Conservation (phyloP, 2,113 vertebrate genomes). For the Oriolus oriolus region DNA sequence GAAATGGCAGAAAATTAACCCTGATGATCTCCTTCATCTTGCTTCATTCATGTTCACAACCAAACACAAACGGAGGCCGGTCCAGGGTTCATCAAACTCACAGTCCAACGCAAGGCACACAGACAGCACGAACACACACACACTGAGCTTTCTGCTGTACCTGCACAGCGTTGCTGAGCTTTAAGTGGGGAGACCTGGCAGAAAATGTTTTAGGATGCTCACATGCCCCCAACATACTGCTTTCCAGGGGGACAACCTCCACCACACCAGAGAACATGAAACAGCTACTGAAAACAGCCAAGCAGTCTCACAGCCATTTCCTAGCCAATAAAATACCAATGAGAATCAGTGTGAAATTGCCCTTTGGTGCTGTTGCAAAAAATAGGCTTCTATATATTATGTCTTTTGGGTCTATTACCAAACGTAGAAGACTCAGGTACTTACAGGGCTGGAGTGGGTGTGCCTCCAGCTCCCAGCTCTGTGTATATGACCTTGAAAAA, state of each 20-base stretch:
- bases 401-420: neutral
- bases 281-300: neutral
- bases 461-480: neutral
- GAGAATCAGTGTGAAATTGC: neutral
- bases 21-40: neutral
- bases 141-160: neutral
- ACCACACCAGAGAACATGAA: neutral
- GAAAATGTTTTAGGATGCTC: neutral
- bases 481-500: neutral
- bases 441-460: neutral
- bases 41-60: neutral
- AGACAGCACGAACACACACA: neutral
- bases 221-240: neutral
- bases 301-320: neutral
- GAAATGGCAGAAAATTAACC: neutral
- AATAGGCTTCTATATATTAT: neutral
- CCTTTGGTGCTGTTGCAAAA: neutral
- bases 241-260: neutral
- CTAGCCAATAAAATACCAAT: neutral
- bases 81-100: neutral
- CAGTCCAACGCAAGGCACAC: rapidly evolving
- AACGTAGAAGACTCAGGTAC: neutral
- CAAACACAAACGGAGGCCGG: neutral
- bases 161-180: neutral
- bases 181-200: neutral